A percentile compares a stretch with the other conserved stretches of the same genome.
These are phyloP conservation scores for Lycia hirtaria DNA, from an alignment of 2,888 invertebrate genomes.

Conservation along the genomic window DNA sequence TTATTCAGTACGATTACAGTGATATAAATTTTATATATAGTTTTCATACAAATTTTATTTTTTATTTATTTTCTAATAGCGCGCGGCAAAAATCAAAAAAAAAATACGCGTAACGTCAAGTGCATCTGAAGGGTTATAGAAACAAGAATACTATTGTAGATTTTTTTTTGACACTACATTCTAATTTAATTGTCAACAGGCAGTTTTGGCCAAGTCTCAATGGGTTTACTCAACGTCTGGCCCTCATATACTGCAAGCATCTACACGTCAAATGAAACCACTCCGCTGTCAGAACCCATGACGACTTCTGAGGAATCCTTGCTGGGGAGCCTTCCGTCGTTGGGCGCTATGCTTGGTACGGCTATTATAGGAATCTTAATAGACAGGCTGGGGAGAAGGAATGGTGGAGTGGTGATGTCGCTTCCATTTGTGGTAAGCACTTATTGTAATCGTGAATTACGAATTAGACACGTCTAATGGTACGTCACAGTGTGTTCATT, in stretches of 20 bases:
- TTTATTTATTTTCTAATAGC: no score
- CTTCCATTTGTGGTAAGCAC: constrained; percentile 75
- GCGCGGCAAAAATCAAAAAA: no score
- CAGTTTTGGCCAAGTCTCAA: constrained; percentile 58
- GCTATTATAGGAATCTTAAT: constrained; percentile 74
- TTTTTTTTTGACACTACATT: no score
- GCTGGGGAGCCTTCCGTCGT: constrained; percentile 82
- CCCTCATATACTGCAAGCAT: constrained; percentile 83
- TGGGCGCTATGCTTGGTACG: constrained; percentile 82
- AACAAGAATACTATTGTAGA: no score
- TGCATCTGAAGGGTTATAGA: no score
- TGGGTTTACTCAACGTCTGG: constrained; percentile 81
- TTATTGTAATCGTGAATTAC: background rate
- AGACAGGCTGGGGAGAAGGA: constrained; percentile 82
- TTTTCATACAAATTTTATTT: no score
- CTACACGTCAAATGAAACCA: constrained; percentile 68
- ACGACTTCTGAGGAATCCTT: constrained; percentile 78
- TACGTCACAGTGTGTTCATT: no score
- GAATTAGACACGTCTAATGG: no score
- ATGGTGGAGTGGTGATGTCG: constrained; percentile 78
- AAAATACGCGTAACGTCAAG: no score
- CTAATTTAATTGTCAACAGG: constrained; percentile 49
- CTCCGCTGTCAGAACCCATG: constrained; percentile 73
- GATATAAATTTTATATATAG: no score
- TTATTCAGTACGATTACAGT: no score